Evolutionary conservation across 2,888 invertebrate genomes (phyloP), one percentile per base, ranked within the genome.

Genomic region (Yponomeuta plumbellus): DNA sequence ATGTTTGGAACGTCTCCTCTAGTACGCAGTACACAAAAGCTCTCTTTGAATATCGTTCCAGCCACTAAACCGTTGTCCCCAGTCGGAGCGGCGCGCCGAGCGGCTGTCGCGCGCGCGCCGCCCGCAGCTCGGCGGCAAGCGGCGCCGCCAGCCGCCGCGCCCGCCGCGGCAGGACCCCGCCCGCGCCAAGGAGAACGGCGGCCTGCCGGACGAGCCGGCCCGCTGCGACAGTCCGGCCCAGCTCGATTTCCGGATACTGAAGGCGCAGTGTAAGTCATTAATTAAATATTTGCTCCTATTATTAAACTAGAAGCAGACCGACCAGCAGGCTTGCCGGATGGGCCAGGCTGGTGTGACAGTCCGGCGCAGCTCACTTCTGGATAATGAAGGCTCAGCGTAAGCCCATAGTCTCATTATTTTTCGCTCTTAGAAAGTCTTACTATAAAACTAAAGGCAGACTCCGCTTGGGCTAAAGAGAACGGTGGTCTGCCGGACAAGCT

Each of bases 71-170:
- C 26, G 58, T 39, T 21, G 17, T 21, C 13, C 26, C 0, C 75
- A 90, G 89, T 87, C 89, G 71, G 90, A 90, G 74, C 87, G 87
- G 73, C 86, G 87, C 70, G 88, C 87, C 8, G 89, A 89, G 77
- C 82, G 88, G 10, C 71, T 88, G 69, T 88, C 86, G 59, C 89
- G 86, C 70, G 89, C 88, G 65, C 86, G 89, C 59, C 84, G 88
- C 17, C 88, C 87, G 10, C 90, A 90, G 71, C 79, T 83, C 69
- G 86, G 85, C 56, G 86, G 82, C 68, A 87, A 89, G 72, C 76
- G 83, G 61, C 81, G 85, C 62, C 67, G 72, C 66, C 57, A 74
- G 61, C 63, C 67, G 3, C 61, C 64, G 11, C 88, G 90, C 11
- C 20, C 22, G 13, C 20, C 22, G 22, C 21, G 44, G 4, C 44